Conservation (phyloP, 2,888 invertebrate genomes). For the Pediacus dermestoides region DNA sequence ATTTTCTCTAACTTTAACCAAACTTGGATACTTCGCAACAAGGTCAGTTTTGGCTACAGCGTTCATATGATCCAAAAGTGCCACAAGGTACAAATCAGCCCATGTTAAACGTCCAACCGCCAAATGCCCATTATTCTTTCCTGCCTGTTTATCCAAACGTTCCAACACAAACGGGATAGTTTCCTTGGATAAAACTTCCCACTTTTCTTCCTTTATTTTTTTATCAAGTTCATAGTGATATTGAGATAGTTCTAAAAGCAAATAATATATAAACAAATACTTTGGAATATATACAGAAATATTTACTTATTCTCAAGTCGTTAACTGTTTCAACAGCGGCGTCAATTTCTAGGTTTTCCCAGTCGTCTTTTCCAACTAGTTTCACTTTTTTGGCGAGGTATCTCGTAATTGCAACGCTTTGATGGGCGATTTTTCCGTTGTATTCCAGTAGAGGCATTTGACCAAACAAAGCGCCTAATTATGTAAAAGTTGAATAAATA, state of each 20-base stretch:
- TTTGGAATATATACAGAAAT: too few species aligned
- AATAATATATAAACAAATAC: too few species aligned
- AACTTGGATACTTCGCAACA: too few species aligned
- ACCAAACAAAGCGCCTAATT: conserved; percentile 57
- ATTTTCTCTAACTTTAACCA: too few species aligned
- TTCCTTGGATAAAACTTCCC: conserved; percentile 52
- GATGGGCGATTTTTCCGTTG: conserved; percentile 61
- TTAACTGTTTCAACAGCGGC: conserved; percentile 58
- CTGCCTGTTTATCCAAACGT: conserved; percentile 56
- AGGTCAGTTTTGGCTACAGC: too few species aligned
- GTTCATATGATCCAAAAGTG: conserved; percentile 58
- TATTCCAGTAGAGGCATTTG: conserved; percentile 62
- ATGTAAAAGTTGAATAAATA: too few species aligned
- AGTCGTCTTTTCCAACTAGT: conserved; percentile 56
- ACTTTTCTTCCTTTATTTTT: conserved; percentile 52
- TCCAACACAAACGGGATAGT: conserved; percentile 57
- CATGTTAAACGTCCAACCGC: conserved; percentile 56
- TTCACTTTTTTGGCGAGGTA: conserved; percentile 61
- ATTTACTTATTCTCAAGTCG: conserved; percentile 59
- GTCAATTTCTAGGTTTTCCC: conserved; percentile 62
- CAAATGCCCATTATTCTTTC: conserved; percentile 60
- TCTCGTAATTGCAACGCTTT: conserved; percentile 59
- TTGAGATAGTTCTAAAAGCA: conserved; percentile 52
- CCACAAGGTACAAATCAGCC: conserved; percentile 64
- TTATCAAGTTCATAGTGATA: conserved; percentile 57